Evolutionary conservation across 2,888 invertebrate species (phyloP), one percentile per base, ranked within the genome.

Genomic region (Microplitis deprimator): DNA sequence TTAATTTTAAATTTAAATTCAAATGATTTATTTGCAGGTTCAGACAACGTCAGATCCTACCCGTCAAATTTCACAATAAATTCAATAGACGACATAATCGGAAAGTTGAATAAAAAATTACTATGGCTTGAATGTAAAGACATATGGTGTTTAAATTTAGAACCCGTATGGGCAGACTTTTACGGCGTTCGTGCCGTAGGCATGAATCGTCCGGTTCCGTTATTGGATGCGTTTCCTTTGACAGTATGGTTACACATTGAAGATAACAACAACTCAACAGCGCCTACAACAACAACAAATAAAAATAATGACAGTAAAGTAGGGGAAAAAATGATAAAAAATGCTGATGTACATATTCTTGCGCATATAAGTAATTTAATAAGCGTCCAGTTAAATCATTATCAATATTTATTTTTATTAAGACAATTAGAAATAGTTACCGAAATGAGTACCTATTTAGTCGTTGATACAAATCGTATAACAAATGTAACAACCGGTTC

Each of bases 161-260:
- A 98, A 88, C 98, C 98, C 0, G 92, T 97, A 73, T 98, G 98
- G 97, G 94, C 95, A 10, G 98, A 98, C 90, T 98, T 98, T 89
- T 92, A 94, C 79, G 97, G 97, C 6, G 95, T 96, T 0, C 92
- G 95, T 40, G 95, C 96, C 0, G 92, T 93, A 39, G 95, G 95
- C 1, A 92, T 92, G 77, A 93, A 92, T 86, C 94, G 94, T 84
- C 93, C 96, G 0, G 94, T 96, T 81, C 95, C 96, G 1, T 93
- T 96, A 86, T 89, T 96, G 40, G 96, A 96, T 89, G 95, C 97
- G 5, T 94, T 97, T 82, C 98, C 97, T 0, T 90, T 97, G 38
- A 96, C 96, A 1, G 90, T 97, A 10, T 98, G 98, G 98, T 91
- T 96, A 74, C 93, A 93, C 83, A 88, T 91, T 77, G 89, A 90